phyloP scores from a whole-genome alignment of 1,140 invertebrate species.

The Eulimnadia texana region DNA sequence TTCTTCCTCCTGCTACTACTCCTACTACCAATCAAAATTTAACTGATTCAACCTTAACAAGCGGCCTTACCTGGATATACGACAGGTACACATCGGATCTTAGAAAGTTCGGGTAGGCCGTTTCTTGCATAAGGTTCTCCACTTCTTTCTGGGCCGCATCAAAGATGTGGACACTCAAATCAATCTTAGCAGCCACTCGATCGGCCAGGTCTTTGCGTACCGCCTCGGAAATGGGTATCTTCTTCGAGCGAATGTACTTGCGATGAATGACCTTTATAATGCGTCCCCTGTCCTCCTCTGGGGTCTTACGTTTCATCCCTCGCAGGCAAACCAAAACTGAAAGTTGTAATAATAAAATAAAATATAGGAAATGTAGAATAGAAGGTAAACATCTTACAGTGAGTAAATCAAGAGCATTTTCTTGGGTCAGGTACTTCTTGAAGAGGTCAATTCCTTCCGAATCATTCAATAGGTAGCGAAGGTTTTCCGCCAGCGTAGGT shows the following conservation, averaged over 20 bases:
- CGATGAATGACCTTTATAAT: constrained; percentile 69
- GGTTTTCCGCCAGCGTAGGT: constrained; percentile 67
- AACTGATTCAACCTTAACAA: too few relatives aligned
- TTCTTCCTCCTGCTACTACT: too few relatives aligned
- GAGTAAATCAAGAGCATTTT: constrained; percentile 49
- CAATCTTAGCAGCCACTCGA: constrained; percentile 43
- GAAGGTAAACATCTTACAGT: constrained; percentile 30
- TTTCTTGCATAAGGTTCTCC: constrained; percentile 62
- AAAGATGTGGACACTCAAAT: constrained; percentile 39
- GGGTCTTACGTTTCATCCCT: constrained; percentile 65
- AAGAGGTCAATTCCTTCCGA: constrained; percentile 72
- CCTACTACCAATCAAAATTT: not conserved
- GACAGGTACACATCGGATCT: constrained; percentile 79
- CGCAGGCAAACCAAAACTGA: constrained; percentile 75
- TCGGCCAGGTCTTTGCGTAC: constrained; percentile 49
- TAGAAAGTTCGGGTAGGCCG: constrained; percentile 79
- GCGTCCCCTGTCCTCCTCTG: constrained; percentile 45
- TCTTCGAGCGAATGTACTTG: constrained; percentile 65
- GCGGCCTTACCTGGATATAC: constrained; percentile 53
- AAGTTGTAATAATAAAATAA: not conserved
- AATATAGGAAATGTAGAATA: not conserved
- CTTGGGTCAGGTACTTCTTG: constrained; percentile 61
- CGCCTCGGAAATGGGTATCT: constrained; percentile 64
- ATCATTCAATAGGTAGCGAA: constrained; percentile 65
- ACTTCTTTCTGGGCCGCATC: constrained; percentile 56